These are phyloP conservation scores for Calliopum simillimum DNA, from an alignment of 2,888 invertebrate species.

Conservation along the genomic window DNA sequence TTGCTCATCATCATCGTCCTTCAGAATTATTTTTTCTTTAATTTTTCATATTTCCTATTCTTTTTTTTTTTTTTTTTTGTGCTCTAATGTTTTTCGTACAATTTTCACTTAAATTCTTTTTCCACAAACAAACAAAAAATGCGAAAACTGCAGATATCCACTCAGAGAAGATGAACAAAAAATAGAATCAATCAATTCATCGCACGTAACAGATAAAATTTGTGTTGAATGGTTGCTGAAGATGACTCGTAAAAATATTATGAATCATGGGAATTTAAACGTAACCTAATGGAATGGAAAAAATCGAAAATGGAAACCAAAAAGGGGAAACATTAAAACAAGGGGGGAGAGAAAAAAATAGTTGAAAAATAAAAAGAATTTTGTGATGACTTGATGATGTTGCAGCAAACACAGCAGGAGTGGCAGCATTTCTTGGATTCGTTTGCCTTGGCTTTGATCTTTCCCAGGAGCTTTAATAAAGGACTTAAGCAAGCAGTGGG, in stretches of 20 bases:
- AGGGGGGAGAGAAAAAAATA: too few species aligned
- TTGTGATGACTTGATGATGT: too few species aligned
- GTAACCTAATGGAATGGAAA: slow-evolving; percentile 7
- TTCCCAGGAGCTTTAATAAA: too few species aligned
- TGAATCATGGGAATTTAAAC: slow-evolving; percentile 12
- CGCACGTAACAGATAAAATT: slow-evolving; percentile 25
- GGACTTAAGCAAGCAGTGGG: too few species aligned
- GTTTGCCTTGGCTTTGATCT: too few species aligned
- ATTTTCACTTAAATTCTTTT: neutral
- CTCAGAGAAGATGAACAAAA: neutral
- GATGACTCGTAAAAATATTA: slow-evolving; percentile 12
- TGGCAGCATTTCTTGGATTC: too few species aligned
- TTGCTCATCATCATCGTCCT: neutral
- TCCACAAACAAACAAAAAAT: neutral
- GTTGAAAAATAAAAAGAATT: too few species aligned
- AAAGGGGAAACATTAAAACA: too few species aligned
- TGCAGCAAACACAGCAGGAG: too few species aligned
- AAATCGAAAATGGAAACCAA: neutral
- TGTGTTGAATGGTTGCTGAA: slow-evolving; percentile 16
- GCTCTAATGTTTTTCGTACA: neutral
- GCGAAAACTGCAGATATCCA: too few species aligned
- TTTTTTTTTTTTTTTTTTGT: neutral
- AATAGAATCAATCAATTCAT: slow-evolving; percentile 16
- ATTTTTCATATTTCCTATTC: neutral
- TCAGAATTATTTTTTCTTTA: neutral